A percentile compares a stretch with the other conserved stretches of the same genome.
phyloP scores from a whole-genome alignment of 2,113 vertebrate species.

The Okapia johnstoni region DNA sequence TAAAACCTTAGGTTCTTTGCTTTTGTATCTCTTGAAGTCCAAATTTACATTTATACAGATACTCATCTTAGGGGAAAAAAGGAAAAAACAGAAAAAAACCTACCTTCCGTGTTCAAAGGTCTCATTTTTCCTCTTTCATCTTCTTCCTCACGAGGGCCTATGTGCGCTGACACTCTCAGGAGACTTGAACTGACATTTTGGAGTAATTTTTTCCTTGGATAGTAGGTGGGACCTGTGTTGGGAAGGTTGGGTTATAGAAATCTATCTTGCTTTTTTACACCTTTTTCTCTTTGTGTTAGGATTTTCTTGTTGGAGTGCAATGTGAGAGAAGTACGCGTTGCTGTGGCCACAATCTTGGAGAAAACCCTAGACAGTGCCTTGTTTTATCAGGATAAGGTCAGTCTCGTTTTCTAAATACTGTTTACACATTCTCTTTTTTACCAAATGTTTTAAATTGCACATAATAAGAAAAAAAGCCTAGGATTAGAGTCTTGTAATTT shows the following conservation, averaged over 20 bases:
- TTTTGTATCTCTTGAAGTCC: background rate
- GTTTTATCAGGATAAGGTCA: conserved; percentile 91
- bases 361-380: conserved; percentile 97
- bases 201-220: background rate
- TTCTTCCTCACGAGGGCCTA: fast-evolving
- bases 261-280: background rate
- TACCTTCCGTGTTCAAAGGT: background rate
- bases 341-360: conserved; percentile 95
- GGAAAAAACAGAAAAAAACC: background rate
- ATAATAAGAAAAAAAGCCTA: background rate
- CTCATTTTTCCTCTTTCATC: background rate
- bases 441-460: background rate
- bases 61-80: background rate
- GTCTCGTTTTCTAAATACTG: conserved; percentile 31
- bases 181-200: background rate
- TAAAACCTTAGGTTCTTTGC: background rate
- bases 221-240: fast-evolving
- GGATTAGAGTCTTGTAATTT: background rate
- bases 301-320: conserved; percentile 95
- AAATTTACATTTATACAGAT: background rate
- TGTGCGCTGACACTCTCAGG: background rate
- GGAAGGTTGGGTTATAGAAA: background rate
- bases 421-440: background rate
- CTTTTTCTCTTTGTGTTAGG: conserved; percentile 77
- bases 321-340: conserved; percentile 93